Evolutionary conservation across 2,888 invertebrate genomes (phyloP), one percentile per base, ranked within the genome.

Genomic region (Lingula anatina): DNA sequence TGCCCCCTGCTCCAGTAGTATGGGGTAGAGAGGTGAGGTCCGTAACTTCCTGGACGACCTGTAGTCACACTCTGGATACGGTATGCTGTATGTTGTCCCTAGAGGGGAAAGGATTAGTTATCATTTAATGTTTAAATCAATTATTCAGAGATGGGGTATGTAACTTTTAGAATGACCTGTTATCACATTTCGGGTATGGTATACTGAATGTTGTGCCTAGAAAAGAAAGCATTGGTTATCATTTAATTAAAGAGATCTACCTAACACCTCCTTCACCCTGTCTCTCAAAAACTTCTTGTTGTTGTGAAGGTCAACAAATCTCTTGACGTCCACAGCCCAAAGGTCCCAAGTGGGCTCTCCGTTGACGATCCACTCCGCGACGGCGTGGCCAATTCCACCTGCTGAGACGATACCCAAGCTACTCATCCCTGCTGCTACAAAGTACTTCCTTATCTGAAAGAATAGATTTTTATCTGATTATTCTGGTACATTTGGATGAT

Each of bases 351-450:
- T 84, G 0, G 90, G 86, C 56, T 85, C 84, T 0, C 90, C 90
- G 55, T 88, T 85, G 0, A 88, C 83, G 40, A 97, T 90, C 70
- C 90, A 84, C 74, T 95, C 90, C 0, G 89, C 89, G 0, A 93
- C 86, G 1, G 90, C 86, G 65, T 88, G 84, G 0, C 95, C 96
- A n/a, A 95, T 88, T 3, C 96, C 97, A 0, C 94, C 95, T 0
- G 94, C 92, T 7, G 92, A 89, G 1, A 90, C 89, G 42, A 95
- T 87, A n/a, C 96, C 96, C 27, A 91, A 88, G 0, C 94, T 92
- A 81, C 93, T 93, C 87, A 95, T 91, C 2, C 96, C 97, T 36
- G 94, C 91, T 0, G 95, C 93, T 37, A 97, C 86, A 73, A 86
- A 87, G 74, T 94, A 94, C 69, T 91, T 91, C 61, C 84, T 82